These are phyloP conservation scores for Patagioenas fasciata DNA, from an alignment of 2,113 vertebrate genomes.

Conservation along the genomic window DNA sequence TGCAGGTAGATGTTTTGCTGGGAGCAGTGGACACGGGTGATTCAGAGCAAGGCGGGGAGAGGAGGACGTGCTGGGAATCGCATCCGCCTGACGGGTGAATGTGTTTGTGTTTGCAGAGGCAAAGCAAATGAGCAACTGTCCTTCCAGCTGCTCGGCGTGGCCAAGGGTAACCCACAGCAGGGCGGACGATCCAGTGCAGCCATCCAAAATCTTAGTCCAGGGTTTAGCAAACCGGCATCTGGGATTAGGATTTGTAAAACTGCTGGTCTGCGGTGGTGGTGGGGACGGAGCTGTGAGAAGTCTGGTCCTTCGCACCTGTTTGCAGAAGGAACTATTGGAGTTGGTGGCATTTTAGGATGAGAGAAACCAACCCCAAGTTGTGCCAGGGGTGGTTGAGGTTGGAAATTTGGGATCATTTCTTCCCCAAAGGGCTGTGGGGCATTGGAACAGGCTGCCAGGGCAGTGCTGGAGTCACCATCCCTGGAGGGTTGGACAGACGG, in stretches of 20 bases:
- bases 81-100: neutral
- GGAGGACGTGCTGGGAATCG: neutral
- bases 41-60: neutral
- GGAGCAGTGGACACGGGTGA: neutral
- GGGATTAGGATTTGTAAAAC: neutral
- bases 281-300: neutral
- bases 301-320: neutral
- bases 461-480: too few species aligned
- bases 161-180: neutral
- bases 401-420: too few species aligned
- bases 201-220: neutral
- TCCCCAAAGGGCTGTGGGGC: too few species aligned
- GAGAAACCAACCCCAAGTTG: too few species aligned
- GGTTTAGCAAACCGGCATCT: neutral
- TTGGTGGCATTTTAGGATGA: neutral
- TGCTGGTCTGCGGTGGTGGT: neutral
- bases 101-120: neutral
- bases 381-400: too few species aligned
- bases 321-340: neutral
- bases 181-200: fast-evolving
- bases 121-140: neutral
- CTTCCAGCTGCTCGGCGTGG: neutral
- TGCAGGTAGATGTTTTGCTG: neutral
- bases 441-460: too few species aligned
- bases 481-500: too few species aligned